A percentile compares a stretch with the other conserved stretches of the same genome.
These are phyloP conservation scores for Lophius americanus DNA, from an alignment of 2,797 vertebrate species.

Conservation along the genomic window DNA sequence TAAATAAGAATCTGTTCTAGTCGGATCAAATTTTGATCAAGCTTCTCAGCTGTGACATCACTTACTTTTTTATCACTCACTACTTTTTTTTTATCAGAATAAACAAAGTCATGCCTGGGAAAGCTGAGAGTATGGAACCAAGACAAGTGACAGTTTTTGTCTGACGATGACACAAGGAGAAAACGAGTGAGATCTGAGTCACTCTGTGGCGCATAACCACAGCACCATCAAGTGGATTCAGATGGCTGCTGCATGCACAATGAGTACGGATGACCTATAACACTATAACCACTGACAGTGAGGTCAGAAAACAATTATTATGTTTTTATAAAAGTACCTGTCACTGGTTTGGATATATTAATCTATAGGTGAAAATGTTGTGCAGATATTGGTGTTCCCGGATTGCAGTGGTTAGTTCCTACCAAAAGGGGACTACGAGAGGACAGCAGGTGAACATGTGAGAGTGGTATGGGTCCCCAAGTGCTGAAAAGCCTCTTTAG, in stretches of 20 bases:
- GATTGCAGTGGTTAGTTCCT: too few relatives aligned
- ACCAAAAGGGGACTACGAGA: too few relatives aligned
- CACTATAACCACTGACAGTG: not conserved
- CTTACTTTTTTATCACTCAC: not conserved
- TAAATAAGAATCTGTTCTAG: not conserved
- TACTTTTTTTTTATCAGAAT: not conserved
- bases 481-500: too few relatives aligned
- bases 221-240: constrained; percentile 63
- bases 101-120: not conserved
- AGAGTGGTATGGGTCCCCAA: too few relatives aligned
- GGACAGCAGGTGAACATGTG: too few relatives aligned
- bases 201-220: constrained; percentile 39
- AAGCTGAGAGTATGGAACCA: not conserved
- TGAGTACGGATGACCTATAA: not conserved
- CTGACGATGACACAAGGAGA: constrained; percentile 34
- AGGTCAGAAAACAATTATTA: too few relatives aligned
- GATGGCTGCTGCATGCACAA: not conserved
- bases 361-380: too few relatives aligned
- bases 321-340: too few relatives aligned
- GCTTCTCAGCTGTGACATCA: not conserved
- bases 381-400: too few relatives aligned
- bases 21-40: not conserved
- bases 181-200: rapidly evolving
- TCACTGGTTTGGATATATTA: too few relatives aligned
- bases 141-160: constrained; percentile 2